These are phyloP conservation scores for Bubo scandiacus DNA, from an alignment of 2,113 vertebrate genomes.

Conservation along the genomic window DNA sequence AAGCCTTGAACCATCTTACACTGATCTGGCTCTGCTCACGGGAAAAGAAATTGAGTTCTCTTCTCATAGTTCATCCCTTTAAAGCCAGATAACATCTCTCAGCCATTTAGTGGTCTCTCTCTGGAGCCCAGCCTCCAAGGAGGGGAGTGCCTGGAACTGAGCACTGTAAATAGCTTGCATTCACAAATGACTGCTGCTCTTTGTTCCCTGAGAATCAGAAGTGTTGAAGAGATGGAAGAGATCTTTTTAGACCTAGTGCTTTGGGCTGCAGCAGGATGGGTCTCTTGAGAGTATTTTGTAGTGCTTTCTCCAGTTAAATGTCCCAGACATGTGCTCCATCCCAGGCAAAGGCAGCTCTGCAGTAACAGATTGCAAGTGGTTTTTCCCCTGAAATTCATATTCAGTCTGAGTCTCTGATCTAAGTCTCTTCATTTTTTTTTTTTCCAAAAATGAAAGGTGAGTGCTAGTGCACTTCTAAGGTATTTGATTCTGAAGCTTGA, in stretches of 20 bases:
- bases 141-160: not conserved
- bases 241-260: not conserved
- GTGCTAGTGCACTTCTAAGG: not conserved
- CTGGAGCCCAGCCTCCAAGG: not conserved
- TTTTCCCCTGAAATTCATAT: not conserved
- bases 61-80: slow-evolving; percentile 33
- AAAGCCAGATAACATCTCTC: slow-evolving; percentile 31
- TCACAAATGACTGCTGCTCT: not conserved
- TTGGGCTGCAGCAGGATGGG: not conserved
- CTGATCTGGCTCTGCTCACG: not conserved
- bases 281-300: not conserved
- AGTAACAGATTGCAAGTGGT: not conserved
- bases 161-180: slow-evolving; percentile 23
- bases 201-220: not conserved
- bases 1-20: not conserved
- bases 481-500: not conserved
- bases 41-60: slow-evolving; percentile 22
- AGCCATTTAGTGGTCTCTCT: slow-evolving; percentile 23
- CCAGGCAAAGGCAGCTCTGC: not conserved
- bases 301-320: not conserved
- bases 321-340: not conserved
- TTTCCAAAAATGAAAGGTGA: not conserved
- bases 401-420: not conserved
- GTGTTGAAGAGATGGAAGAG: not conserved
- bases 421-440: not conserved